These are phyloP conservation scores for Megalonaias nervosa DNA, from an alignment of 1,140 invertebrate genomes.

Conservation along the genomic window DNA sequence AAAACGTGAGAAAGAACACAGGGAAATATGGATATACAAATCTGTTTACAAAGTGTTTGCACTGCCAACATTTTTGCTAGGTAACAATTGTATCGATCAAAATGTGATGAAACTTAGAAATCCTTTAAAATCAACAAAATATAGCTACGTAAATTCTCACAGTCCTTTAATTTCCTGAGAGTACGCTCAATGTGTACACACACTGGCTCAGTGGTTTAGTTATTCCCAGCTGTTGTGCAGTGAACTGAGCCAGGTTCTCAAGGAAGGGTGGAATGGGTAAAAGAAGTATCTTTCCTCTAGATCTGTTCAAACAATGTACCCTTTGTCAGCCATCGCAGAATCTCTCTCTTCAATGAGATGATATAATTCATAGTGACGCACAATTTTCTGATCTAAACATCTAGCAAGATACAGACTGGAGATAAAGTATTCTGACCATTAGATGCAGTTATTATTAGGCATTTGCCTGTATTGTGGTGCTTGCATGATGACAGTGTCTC, in stretches of 20 bases:
- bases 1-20: too few species aligned
- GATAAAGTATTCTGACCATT: slow-evolving; percentile 10
- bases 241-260: slow-evolving; percentile 3
- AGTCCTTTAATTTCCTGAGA: background rate
- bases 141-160: background rate
- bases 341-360: slow-evolving; percentile 13
- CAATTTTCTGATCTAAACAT: slow-evolving; percentile 12
- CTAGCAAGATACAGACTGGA: slow-evolving; percentile 7
- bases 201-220: slow-evolving; percentile 3
- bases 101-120: too few species aligned
- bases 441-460: slow-evolving; percentile 15
- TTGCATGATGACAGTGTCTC: slow-evolving; percentile 28
- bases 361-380: background rate
- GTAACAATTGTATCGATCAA: too few species aligned
- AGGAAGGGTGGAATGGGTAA: slow-evolving; percentile 12
- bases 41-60: too few species aligned
- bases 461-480: slow-evolving; percentile 18
- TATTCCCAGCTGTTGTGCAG: background rate
- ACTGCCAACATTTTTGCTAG: too few species aligned
- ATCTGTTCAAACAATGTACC: slow-evolving; percentile 5
- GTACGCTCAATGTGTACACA: slow-evolving; percentile 2
- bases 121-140: background rate
- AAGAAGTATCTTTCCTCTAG: background rate
- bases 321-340: slow-evolving; percentile 14
- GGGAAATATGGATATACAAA: too few species aligned